Base-by-base conservation (phyloP, 2,888 invertebrate genomes). In the Parascotia fuliginaria region DNA sequence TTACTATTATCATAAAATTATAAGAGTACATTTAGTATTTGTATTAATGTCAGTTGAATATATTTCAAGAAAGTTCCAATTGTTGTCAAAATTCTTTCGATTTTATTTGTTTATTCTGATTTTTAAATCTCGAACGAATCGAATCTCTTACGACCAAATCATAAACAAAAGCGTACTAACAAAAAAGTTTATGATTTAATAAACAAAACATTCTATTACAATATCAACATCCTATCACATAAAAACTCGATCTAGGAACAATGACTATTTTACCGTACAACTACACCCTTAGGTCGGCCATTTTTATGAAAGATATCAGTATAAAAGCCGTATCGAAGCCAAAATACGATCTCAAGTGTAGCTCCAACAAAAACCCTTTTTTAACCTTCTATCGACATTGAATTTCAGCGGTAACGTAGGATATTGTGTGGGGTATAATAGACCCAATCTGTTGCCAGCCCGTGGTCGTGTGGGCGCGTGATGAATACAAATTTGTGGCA, bases 371-470 rank as follows among this genome's bases (percentile, higher is more conserved):
- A 70, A 67, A 68, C 55, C 73, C 69, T 54, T 67, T 65, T 72
- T 62, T 46, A 67, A 67, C 70, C 67, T 58, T 59, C 56, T 48
- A 15, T 49, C 62, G 59, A 65, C 75, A 75, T 75, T 70, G 75
- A 76, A 73, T 76, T 75, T 73, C 61, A 63, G 62, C 48, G 66
- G 67, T 64, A 75, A 71, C 65, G 64, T 57, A 41, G 41, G 55
- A 68, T 65, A 74, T 76, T 76, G 72, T 72, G 65, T 47, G 60
- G 54, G 56, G 49, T 48, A 71, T 71, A 71, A 71, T 71, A 65
- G 67, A 65, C 58, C 71, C 71, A 71, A 71, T 71, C 71, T 71
- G 71, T 65, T 67, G 55, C 58, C 61, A 44, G 56, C 37, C 55
- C 48, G 42, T 61, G 70, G 59, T 53, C 56, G 55, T n/a, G 36